These are phyloP conservation scores for Rhodeus uyekii DNA, from an alignment of 2,797 vertebrate species.

Conservation along the genomic window DNA sequence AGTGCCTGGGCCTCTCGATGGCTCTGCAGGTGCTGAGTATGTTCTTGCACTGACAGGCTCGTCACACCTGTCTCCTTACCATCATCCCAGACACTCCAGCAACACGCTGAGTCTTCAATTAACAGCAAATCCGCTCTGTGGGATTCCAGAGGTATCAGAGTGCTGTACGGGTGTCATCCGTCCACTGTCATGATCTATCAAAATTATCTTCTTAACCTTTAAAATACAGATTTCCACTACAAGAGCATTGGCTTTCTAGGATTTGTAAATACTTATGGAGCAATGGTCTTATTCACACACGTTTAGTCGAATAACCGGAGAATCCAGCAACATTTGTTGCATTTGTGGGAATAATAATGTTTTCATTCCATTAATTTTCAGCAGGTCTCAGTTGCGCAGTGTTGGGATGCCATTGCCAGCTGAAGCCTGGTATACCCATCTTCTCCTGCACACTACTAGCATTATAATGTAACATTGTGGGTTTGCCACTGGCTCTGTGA, in stretches of 20 bases:
- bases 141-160: conserved; percentile 34
- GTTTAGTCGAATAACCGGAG: not conserved
- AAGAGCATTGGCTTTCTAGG: conserved; percentile 26
- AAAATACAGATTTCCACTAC: not conserved
- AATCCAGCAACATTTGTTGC: conserved; percentile 24
- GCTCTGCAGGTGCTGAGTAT: conserved; percentile 44
- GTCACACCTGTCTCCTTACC: conserved; percentile 50
- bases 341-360: conserved; percentile 53
- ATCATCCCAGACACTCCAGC: conserved; percentile 15
- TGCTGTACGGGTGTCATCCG: conserved; percentile 24
- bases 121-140: conserved; percentile 7
- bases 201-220: conserved; percentile 34
- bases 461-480: not conserved
- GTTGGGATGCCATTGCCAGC: conserved; percentile 48
- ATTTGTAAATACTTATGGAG: not conserved
- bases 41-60: conserved; percentile 36
- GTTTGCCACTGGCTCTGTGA: not conserved
- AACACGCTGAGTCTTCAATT: conserved; percentile 44
- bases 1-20: conserved; percentile 38
- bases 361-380: conserved; percentile 56
- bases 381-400: conserved; percentile 51
- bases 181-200: conserved; percentile 31
- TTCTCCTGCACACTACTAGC: not conserved
- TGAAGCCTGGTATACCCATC: not conserved
- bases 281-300: not conserved